phyloP scores from a whole-genome alignment of 2,113 vertebrate species.

The Clinocottus analis region DNA sequence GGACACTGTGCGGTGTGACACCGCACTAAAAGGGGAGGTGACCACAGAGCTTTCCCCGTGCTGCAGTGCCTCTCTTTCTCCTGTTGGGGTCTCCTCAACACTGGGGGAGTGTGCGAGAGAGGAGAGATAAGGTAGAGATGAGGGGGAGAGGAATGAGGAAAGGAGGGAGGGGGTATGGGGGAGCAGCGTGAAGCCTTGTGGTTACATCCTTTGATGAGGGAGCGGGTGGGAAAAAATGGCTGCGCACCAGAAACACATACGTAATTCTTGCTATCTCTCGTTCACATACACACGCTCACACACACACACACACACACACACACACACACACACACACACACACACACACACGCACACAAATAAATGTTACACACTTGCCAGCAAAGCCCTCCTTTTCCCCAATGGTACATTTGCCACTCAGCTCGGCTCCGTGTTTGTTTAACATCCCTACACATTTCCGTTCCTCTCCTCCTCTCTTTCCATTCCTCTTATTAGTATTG shows the following conservation, averaged over 20 bases:
- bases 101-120: slow-evolving; percentile 49
- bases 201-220: slow-evolving; percentile 81
- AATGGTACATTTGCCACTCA: slow-evolving; percentile 47
- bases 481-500: slow-evolving; percentile 24
- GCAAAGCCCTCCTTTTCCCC: slow-evolving; percentile 22
- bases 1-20: slow-evolving; percentile 71
- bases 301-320: background rate
- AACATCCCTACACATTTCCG: slow-evolving; percentile 38
- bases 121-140: slow-evolving; percentile 11
- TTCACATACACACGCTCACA: background rate
- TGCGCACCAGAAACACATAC: slow-evolving; percentile 63
- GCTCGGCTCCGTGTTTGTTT: slow-evolving; percentile 52
- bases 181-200: slow-evolving; percentile 79
- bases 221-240: slow-evolving; percentile 60
- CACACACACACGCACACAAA: slow-evolving; percentile 29
- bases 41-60: slow-evolving; percentile 74
- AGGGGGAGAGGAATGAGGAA: slow-evolving; percentile 24
- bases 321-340: slow-evolving; percentile 29
- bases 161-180: slow-evolving; percentile 53
- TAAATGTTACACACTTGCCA: too few relatives aligned
- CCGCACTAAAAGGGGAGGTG: slow-evolving; percentile 80
- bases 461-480: slow-evolving; percentile 32
- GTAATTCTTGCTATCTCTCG: slow-evolving; percentile 41
- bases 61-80: slow-evolving; percentile 73
- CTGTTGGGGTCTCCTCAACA: slow-evolving; percentile 77